A percentile compares a stretch with the other conserved stretches of the same genome.
These are phyloP conservation scores for Monopterus albus DNA, from an alignment of 2,113 vertebrate species.

Conservation along the genomic window DNA sequence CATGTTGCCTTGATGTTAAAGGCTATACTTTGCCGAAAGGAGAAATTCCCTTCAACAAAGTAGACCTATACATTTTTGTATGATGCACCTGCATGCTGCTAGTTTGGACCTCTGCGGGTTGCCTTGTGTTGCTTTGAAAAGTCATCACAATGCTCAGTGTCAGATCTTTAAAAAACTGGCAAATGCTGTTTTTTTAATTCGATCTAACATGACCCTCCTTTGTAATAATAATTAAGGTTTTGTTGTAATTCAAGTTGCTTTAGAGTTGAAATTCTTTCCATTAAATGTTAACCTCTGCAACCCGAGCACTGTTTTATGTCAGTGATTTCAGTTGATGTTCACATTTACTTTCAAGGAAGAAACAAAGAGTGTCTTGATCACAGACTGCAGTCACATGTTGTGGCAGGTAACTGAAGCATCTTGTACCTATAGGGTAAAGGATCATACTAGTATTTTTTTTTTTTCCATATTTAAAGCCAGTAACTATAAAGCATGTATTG, in stretches of 20 bases:
- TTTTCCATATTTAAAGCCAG: too few relatives aligned
- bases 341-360: constrained; percentile 6
- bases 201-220: background rate
- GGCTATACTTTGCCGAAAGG: too few relatives aligned
- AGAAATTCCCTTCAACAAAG: background rate
- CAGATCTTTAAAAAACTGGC: background rate
- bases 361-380: too few relatives aligned
- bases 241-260: background rate
- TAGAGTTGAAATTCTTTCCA: background rate
- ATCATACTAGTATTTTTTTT: too few relatives aligned
- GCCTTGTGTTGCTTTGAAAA: background rate
- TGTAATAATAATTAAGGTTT: background rate
- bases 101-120: background rate
- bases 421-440: too few relatives aligned
- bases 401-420: too few relatives aligned
- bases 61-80: background rate
- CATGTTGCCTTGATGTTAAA: too few relatives aligned
- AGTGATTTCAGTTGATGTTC: background rate
- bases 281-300: background rate
- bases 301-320: background rate
- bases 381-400: too few relatives aligned
- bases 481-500: too few relatives aligned
- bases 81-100: too few relatives aligned
- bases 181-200: background rate
- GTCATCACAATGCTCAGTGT: background rate